Conservation (phyloP, 2,113 vertebrate species). For the Pica pica region DNA sequence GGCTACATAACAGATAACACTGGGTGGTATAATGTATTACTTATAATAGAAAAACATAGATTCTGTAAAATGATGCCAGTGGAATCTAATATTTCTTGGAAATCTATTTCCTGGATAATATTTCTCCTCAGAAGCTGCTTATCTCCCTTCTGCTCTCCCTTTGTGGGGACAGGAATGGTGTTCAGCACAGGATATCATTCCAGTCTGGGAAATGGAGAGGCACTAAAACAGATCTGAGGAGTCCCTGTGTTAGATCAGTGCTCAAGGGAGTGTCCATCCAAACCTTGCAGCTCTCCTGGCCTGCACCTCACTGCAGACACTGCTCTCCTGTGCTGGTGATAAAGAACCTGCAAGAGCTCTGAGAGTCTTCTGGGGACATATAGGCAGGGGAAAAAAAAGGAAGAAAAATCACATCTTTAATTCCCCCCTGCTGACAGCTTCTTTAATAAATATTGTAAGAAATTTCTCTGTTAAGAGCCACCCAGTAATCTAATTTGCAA, state of each 20-base stretch:
- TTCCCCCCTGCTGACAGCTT: conserved; percentile 19
- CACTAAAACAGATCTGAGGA: not conserved
- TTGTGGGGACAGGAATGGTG: not conserved
- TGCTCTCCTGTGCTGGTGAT: not conserved
- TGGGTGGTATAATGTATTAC: not conserved
- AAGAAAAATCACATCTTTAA: not conserved
- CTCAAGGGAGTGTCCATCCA: not conserved
- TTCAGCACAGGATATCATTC: not conserved
- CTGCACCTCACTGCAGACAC: not conserved
- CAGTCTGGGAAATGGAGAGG: not conserved
- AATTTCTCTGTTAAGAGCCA: conserved; percentile 20
- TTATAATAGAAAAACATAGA: not conserved
- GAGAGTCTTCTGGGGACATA: not conserved
- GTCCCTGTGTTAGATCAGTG: not conserved
- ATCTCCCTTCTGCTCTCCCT: not conserved
- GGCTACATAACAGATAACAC: not conserved
- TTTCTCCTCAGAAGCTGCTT: not conserved
- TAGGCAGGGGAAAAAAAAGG: not conserved
- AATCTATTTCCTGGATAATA: conserved; percentile 10
- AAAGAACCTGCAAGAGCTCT: not conserved
- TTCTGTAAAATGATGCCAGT: not conserved
- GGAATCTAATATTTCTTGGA: conserved; percentile 2
- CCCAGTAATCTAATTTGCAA: conserved; percentile 34
- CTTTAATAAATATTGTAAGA: conserved; percentile 40
- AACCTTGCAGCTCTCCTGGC: not conserved